phyloP scores from a whole-genome alignment of 2,113 vertebrate species.

The Nymphicus hollandicus region DNA sequence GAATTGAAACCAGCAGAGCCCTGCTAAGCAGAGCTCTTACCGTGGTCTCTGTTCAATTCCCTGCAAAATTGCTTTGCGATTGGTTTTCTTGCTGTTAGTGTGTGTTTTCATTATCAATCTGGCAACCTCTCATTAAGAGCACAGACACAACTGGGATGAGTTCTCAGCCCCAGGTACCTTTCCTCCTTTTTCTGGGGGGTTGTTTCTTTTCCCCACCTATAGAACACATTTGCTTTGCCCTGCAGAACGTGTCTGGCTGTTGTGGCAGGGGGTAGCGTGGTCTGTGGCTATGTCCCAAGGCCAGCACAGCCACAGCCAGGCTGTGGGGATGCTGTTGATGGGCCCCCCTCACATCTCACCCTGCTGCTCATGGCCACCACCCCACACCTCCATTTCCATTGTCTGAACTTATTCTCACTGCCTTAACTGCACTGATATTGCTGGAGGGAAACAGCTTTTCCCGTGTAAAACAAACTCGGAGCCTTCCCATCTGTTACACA shows the following conservation, averaged over 20 bases:
- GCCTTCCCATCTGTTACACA: neutral
- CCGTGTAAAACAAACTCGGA: neutral
- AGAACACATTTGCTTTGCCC: neutral
- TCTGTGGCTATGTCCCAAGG: neutral
- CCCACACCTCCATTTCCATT: neutral
- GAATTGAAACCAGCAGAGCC: neutral
- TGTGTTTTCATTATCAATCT: neutral
- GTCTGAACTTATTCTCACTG: neutral
- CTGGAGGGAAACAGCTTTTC: slow-evolving; percentile 1
- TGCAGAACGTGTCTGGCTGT: rapidly evolving
- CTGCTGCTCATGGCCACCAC: neutral
- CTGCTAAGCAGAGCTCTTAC: neutral
- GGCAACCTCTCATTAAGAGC: neutral
- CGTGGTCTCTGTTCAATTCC: neutral
- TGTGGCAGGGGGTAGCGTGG: rapidly evolving
- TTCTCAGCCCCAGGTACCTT: neutral
- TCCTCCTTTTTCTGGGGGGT: rapidly evolving
- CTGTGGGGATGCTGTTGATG: neutral
- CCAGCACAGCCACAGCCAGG: neutral
- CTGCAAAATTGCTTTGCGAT: neutral
- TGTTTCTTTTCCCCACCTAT: neutral
- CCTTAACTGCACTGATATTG: neutral
- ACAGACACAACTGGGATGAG: neutral
- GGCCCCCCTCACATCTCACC: neutral
- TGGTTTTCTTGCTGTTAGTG: neutral